Base-by-base conservation (phyloP, 2,113 vertebrate genomes). In the Piaya cayana region DNA sequence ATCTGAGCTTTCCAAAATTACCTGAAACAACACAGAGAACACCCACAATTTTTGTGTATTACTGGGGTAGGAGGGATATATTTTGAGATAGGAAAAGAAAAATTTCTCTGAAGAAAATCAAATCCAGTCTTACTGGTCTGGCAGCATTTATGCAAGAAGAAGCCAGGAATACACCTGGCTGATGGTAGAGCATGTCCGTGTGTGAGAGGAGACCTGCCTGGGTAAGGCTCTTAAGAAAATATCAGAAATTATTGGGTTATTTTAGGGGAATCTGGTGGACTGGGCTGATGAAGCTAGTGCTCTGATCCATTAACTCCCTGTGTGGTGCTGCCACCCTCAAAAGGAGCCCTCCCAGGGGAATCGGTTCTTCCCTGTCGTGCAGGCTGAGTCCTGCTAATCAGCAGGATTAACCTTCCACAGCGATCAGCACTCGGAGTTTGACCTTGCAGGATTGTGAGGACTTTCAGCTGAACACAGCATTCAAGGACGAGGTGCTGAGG, bases 71-170 rank as follows among this genome's bases (percentile, higher is more conserved):
- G 32, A 85, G 17, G 52, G 77, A 77, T 70, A 1, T 39, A 60
- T 96, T 60, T 86, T 71, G 70, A 84, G 87, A 86, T 20, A 37
- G 62, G 32, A 42, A 15, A 22, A 30, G 37, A 59, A 25, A 42
- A 82, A 88, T 45, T 59, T 19, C 68, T 42, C 63, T 0, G 0
- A 53, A 50, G 82, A 92, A 76, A 94, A 63, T 62, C 8, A 6
- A 62, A 82, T 87, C 88, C 49, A 8, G 82, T 74, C 36, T 42
- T 92, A 55, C 92, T 59, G 95, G 93, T 91, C 75, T 79, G 55
- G 58, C 87, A 80, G 75, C 81, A 65, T 69, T 6, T 14, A 85
- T 29, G 85, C 45, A 63, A 70, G 84, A 9, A 43, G 74, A 78
- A 87, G 6, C 11, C 68, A 17, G 63, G 36, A 65, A 85, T 25